phyloP scores from a whole-genome alignment of 2,113 vertebrate genomes.

The Syngnathoides biaculeatus region DNA sequence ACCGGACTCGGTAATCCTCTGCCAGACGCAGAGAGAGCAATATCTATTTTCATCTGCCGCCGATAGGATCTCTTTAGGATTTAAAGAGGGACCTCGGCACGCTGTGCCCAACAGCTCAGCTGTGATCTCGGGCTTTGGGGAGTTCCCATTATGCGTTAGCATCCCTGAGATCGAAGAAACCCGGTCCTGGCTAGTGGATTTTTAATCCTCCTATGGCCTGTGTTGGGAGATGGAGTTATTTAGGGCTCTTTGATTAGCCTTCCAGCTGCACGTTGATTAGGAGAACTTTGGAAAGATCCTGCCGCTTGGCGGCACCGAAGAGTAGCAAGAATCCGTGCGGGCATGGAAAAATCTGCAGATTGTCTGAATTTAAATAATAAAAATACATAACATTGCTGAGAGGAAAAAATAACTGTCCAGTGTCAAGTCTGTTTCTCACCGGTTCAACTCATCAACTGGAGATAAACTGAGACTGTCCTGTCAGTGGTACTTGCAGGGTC shows the following conservation, averaged over 20 bases:
- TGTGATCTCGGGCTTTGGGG: conserved; percentile 95
- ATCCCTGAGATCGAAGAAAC: conserved; percentile 87
- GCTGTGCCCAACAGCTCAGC: conserved; percentile 80
- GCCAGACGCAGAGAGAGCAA: conserved; percentile 87
- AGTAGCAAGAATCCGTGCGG: conserved; percentile 51
- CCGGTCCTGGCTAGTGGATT: conserved; percentile 94
- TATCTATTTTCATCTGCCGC: conserved; percentile 96
- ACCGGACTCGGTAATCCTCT: conserved; percentile 83
- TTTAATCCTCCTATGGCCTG: conserved; percentile 95
- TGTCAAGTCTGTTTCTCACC: conserved; percentile 21
- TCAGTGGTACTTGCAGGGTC: conserved; percentile 25
- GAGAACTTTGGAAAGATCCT: conserved; percentile 89
- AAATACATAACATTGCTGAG: neutral
- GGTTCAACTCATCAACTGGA: conserved; percentile 32
- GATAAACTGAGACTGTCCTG: conserved; percentile 21
- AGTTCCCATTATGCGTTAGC: conserved; percentile 90
- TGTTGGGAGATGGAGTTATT: conserved; percentile 94
- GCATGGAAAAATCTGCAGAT: conserved; percentile 31
- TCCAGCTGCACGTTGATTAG: conserved; percentile 91
- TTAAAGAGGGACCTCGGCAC: conserved; percentile 86
- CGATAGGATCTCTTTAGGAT: conserved; percentile 98
- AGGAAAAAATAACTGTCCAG: conserved; percentile 21
- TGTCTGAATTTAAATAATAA: conserved; percentile 27
- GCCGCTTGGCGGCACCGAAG: conserved; percentile 72
- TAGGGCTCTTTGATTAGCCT: conserved; percentile 97